Base-by-base conservation (phyloP, 2,113 vertebrate genomes). In the Bufo gargarizans region DNA sequence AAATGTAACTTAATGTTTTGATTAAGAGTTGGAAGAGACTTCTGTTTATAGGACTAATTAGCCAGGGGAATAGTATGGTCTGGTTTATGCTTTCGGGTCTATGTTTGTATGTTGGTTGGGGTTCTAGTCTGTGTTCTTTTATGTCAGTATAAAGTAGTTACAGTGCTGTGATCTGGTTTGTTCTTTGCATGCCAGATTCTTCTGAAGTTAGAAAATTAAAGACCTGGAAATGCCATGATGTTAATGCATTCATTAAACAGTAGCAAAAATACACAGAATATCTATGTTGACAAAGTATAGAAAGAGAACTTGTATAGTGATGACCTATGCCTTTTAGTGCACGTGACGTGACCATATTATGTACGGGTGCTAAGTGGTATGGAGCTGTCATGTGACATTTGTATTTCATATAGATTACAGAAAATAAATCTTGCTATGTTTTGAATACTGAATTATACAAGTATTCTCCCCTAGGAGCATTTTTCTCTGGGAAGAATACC, bases 21-120 rank as follows among this genome's bases (percentile, higher is more conserved):
- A 86, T 86, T 67, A 86, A 79, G 74, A 79, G 45, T 72, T 85
- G 83, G 83, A 56, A 45, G 53, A 72, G 83, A 33, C 74, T 69
- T 67, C 85, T 86, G 85, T 78, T 86, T 79, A 86, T 86, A 86
- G 85, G 74, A 65, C 56, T 77, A 86, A 86, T 86, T 86, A 86
- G 56, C 74, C 13, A 12, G 13, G 58, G 76, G 85, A 55, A 56
- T 69, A 14, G 63, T 11, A 33, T 22, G 45, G 20, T 49, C 65
- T 55, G 6, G 11, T 49, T 84, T 84, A 55, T 55, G 82, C 49
- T 71, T 71, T 84, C 16, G 20, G 65, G 49, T 49, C 13, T 22
- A 84, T 53, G 50, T 53, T 67, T 12, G 43, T 22, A 50, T 50
- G 33, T n/a, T 59, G 53, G 43, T 80, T 83, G 65, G 53, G 55